Conservation (phyloP, 2,797 vertebrate species). For the Melopsittacus undulatus region DNA sequence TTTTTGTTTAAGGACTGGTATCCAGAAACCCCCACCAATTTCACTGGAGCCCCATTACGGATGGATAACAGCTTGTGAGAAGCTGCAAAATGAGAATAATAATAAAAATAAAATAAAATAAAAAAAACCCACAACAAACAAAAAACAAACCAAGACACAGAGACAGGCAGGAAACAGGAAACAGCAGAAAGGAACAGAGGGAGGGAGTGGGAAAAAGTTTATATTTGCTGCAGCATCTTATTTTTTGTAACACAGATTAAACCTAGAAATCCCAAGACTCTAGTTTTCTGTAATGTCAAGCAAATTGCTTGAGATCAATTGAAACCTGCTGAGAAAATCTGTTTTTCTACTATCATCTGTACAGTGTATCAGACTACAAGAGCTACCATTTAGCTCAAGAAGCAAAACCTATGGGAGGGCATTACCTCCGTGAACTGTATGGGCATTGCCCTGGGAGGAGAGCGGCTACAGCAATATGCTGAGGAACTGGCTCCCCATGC, state of each 20-base stretch:
- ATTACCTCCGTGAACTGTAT: fast-evolving
- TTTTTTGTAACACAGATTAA: neutral
- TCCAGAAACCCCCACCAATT: neutral
- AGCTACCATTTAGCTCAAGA: neutral
- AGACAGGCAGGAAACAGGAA: neutral
- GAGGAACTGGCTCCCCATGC: neutral
- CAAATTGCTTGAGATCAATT: neutral
- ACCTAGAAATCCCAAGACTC: neutral
- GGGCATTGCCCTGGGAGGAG: fast-evolving
- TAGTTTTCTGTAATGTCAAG: neutral
- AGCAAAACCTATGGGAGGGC: neutral
- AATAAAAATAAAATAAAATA: neutral
- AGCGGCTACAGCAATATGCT: neutral
- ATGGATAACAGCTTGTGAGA: neutral
- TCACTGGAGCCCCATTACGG: neutral
- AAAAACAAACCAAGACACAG: neutral
- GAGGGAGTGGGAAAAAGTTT: neutral
- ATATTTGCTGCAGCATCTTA: neutral
- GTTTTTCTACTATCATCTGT: neutral
- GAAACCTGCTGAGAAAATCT: neutral
- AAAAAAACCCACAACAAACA: neutral
- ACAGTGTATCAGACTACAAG: neutral
- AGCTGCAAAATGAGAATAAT: neutral
- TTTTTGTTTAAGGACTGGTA: neutral
- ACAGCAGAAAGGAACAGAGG: neutral